A percentile compares a stretch with the other conserved stretches of the same genome.
These are phyloP conservation scores for Trematomus loennbergii DNA, from an alignment of 2,113 vertebrate species.

Conservation along the genomic window DNA sequence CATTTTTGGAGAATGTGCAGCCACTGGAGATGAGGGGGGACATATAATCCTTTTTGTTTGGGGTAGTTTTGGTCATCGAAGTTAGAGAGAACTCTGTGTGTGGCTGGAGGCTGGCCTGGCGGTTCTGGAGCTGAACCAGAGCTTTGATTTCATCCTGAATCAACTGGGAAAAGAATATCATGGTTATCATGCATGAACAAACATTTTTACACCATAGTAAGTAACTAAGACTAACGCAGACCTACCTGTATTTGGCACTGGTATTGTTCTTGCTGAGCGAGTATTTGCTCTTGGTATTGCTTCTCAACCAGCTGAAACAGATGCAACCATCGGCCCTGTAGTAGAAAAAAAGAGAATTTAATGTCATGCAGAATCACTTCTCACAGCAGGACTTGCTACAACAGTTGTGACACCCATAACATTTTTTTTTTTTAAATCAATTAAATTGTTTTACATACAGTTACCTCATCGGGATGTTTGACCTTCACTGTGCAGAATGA, in stretches of 20 bases:
- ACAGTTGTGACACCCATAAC: not conserved
- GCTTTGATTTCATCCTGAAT: slow-evolving; percentile 96
- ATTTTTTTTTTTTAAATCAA: too few species aligned
- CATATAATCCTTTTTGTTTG: slow-evolving; percentile 60
- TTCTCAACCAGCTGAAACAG: slow-evolving; percentile 93
- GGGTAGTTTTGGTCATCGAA: slow-evolving; percentile 58
- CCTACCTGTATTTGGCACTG: slow-evolving; percentile 92
- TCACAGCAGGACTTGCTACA: not conserved
- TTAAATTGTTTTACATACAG: too few species aligned
- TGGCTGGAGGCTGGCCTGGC: slow-evolving; percentile 65
- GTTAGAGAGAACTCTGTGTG: slow-evolving; percentile 51
- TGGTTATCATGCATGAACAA: not conserved
- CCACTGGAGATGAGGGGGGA: slow-evolving; percentile 44
- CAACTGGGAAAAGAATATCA: slow-evolving; percentile 77
- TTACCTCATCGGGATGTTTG: too few species aligned
- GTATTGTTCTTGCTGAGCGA: slow-evolving; percentile 93
- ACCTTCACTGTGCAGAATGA: too few species aligned
- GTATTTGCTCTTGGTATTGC: slow-evolving; percentile 94
- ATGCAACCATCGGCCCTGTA: slow-evolving; percentile 92
- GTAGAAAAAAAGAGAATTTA: slow-evolving; percentile 58
- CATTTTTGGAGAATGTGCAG: slow-evolving; percentile 21
- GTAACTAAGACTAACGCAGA: slow-evolving; percentile 14
- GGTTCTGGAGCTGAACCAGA: slow-evolving; percentile 88
- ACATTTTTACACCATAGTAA: not conserved
- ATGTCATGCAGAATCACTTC: not conserved